Base-by-base conservation (phyloP, 2,888 invertebrate species). In the Automeris io region DNA sequence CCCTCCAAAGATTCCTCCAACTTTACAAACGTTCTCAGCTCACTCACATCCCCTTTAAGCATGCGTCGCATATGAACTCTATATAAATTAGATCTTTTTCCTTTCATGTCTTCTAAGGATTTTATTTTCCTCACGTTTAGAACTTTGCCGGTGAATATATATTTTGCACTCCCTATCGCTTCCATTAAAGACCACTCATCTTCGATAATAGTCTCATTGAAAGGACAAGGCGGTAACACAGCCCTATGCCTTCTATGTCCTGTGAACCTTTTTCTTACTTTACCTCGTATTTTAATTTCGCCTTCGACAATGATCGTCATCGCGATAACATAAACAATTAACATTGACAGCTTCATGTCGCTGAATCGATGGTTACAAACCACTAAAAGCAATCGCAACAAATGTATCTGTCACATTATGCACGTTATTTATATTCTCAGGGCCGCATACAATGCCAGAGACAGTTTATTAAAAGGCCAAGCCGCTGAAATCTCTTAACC, bases 141-240 rank as follows among this genome's bases (percentile, higher is more conserved):
- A 56, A 87, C 87, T 76, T 87, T 87, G 22, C 74, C 87, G 16
- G 87, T 87, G 68, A 87, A 87, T 62, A 87, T 87, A 57, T 74
- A 87, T 62, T 82, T 81, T 3, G 87, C 85, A 53, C 76, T 76
- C 40, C 74, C 72, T 72, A 87, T 87, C 64, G 85, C 83, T 43
- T 78, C 80, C 76, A 85, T 79, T 70, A 87, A 58, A 43, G 87
- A 71, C 78, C 83, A 80, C 68, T 85, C 82, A 57, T 87, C 83
- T 51, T 82, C 78, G 42, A 87, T 80, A 54, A 87, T 74, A 43
- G 83, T 83, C 62, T 82, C 81, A 63, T 87, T 87, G 72, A 87
- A 87, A 56, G 66, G 71, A 57, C 87, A 87, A 18, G 79, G 74
- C 41, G 85, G 85, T 48, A 79, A 60, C 29, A 78, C 67, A 29